phyloP scores from a whole-genome alignment of 1,140 invertebrate genomes.

The Armadillidium nasatum region DNA sequence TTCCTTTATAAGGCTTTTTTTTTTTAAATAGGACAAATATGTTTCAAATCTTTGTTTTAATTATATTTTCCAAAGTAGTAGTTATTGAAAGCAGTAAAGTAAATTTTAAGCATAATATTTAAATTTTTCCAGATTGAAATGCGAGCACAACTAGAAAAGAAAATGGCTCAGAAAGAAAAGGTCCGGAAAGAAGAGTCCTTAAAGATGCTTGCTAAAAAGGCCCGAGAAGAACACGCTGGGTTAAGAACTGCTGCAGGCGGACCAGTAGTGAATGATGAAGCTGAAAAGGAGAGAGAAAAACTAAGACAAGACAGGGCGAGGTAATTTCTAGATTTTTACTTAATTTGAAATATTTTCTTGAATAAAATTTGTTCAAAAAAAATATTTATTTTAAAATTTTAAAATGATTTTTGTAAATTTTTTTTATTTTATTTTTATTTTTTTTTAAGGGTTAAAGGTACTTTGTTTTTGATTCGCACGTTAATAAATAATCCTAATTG shows the following conservation, averaged over 20 bases:
- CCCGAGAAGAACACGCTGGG: slow-evolving; percentile 88
- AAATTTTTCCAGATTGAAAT: slow-evolving; percentile 68
- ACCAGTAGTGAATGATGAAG: slow-evolving; percentile 57
- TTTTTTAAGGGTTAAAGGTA: too few species aligned
- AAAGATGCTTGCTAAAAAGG: slow-evolving; percentile 86
- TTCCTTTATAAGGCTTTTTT: background rate
- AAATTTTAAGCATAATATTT: slow-evolving; percentile 25
- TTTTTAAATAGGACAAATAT: slow-evolving; percentile 4
- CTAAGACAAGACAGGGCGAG: slow-evolving; percentile 69
- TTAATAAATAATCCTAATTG: too few species aligned
- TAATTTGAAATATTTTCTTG: too few species aligned
- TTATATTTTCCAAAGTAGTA: background rate
- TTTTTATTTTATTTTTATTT: too few species aligned
- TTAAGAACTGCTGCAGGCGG: slow-evolving; percentile 55
- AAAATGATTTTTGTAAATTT: too few species aligned
- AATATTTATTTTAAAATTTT: too few species aligned
- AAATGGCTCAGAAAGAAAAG: slow-evolving; percentile 95
- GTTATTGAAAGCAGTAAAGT: too few species aligned
- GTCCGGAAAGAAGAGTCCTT: slow-evolving; percentile 96
- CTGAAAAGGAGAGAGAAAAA: slow-evolving; percentile 76
- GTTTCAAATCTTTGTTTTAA: too few species aligned
- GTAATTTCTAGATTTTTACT: slow-evolving; percentile 13
- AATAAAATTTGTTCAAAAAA: too few species aligned
- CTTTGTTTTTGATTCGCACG: too few species aligned
- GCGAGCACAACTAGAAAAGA: slow-evolving; percentile 90